A percentile compares a stretch with the other conserved stretches of the same genome.
Evolutionary conservation across 2,113 vertebrate genomes (phyloP).

Genomic region (Oryzias curvinotus): DNA sequence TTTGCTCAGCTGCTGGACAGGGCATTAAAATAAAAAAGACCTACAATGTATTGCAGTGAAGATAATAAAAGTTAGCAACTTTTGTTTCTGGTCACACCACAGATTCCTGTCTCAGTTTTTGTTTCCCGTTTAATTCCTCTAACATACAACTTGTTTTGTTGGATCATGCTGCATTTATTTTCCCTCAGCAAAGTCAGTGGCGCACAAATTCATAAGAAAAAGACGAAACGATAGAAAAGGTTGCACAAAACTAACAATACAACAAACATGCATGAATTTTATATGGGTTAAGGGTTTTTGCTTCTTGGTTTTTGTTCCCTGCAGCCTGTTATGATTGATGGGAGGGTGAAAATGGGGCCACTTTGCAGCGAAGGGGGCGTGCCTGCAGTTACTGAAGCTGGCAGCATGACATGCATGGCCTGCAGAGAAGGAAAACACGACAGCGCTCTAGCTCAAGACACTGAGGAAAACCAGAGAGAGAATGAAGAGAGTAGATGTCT

Average conservation of each 20-base stretch:
- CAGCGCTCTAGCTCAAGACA: not conserved
- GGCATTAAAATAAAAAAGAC: too few species aligned
- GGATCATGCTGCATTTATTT: too few species aligned
- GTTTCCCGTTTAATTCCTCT: too few species aligned
- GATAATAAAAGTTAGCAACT: too few species aligned
- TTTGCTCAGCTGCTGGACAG: too few species aligned
- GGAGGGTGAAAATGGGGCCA: slow-evolving; percentile 44
- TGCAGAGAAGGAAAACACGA: slow-evolving; percentile 1
- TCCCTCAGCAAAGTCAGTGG: too few species aligned
- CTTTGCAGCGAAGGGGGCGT: slow-evolving; percentile 33
- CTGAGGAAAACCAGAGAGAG: not conserved
- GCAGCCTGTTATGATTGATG: slow-evolving; percentile 34
- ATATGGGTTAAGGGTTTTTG: not conserved
- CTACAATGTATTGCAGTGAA: too few species aligned
- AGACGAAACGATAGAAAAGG: not conserved
- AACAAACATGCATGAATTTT: too few species aligned
- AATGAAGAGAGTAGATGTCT: not conserved
- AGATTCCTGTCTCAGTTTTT: too few species aligned
- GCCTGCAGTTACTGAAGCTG: slow-evolving; percentile 37
- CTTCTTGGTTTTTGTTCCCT: slow-evolving; percentile 22
- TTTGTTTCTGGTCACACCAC: too few species aligned
- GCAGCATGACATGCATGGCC: slow-evolving; percentile 14
- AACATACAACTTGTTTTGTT: too few species aligned
- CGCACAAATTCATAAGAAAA: not conserved
- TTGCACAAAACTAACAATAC: not conserved